Base-by-base conservation (phyloP, 1,140 invertebrate species). In the Spodoptera frugiperda region DNA sequence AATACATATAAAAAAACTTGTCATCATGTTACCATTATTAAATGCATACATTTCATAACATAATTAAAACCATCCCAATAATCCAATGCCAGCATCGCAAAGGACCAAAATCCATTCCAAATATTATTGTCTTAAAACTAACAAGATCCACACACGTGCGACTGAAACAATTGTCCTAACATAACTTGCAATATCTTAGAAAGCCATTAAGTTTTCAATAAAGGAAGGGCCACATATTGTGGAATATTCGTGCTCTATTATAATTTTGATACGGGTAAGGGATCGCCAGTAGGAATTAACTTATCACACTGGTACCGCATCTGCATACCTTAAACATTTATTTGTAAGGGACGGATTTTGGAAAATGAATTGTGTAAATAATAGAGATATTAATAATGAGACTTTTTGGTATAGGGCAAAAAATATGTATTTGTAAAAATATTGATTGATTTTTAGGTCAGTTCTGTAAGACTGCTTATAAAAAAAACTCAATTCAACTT, bases 291-390 rank as follows among this genome's bases (percentile, higher is more conserved):
- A 87, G 89, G 90, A 88, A 91, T 92, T 92, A 92, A 93, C 88
- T 92, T 93, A 93, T 92, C 90, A 92, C 89, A 76, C 84, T 79
- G 76, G 81, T 71, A 79, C 87, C 86, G 85, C 85, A 89, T 89
- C 88, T 89, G 91, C 90, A 92, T 93, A 93, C 91, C 91, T 93
- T 91, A 86, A 87, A 87, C 86, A 88, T 92, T 90, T 87, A 86
- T 85, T 82, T 79, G 46, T 49, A 25, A 4, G 85, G 85, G 78
- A 83, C 82, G 91, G 78, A 92, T 55, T 91, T 80, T 46, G 15
- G 15, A 51, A n/a, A 53, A 6, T 77, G 25, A 15, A 46, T 71
- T 75, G 1, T 68, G 33, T 17, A 53, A 9, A n/a, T n/a, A n/a
- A n/a, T n/a, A n/a, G n/a, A n/a, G n/a, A n/a, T n/a, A n/a, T n/a